Evolutionary conservation across 2,888 invertebrate genomes (phyloP).

Genomic region (Coremacera marginata): DNA sequence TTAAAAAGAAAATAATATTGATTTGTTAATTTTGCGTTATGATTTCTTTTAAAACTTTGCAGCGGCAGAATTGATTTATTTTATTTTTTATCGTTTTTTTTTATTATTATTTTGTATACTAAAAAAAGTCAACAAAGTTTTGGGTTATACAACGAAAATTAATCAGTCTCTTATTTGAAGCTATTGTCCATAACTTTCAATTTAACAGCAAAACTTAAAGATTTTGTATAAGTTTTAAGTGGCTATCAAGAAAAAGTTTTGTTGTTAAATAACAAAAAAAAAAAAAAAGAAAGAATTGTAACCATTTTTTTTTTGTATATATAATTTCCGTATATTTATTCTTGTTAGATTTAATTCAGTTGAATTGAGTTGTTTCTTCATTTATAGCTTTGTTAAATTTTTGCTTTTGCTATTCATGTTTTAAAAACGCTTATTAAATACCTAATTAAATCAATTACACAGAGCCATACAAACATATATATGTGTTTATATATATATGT

Average conservation of each 20-base stretch:
- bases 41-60: no score
- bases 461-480: slow-evolving; percentile 29
- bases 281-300: neutral
- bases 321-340: neutral
- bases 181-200: neutral
- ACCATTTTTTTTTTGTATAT: slow-evolving; percentile 15
- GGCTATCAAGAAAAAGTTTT: neutral
- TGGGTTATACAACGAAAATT: neutral
- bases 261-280: no score
- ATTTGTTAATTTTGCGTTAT: no score
- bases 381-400: neutral
- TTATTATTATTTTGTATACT: no score
- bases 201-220: no score
- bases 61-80: neutral
- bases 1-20: no score
- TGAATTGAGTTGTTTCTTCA: neutral
- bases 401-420: slow-evolving; percentile 17
- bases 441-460: slow-evolving; percentile 8
- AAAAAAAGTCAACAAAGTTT: neutral
- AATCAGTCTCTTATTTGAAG: neutral
- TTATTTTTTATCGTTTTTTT: neutral
- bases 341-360: neutral
- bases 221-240: no score
- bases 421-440: slow-evolving; percentile 25
- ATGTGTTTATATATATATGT: slow-evolving; percentile 44